Evolutionary conservation across 2,888 invertebrate genomes (phyloP).

Genomic region (Latrodectus hesperus): DNA sequence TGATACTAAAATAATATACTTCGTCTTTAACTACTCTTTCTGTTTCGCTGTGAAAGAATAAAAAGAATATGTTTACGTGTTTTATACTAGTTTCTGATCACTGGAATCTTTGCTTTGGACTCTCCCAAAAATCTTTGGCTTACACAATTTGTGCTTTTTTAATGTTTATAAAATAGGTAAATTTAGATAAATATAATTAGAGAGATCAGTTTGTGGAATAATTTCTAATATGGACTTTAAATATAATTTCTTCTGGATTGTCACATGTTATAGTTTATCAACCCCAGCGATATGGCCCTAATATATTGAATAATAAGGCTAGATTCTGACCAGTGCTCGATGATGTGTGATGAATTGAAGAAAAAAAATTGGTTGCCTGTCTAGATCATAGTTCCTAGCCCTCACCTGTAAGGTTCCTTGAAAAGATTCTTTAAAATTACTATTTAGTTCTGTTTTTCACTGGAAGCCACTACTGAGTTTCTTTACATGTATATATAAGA

Average conservation of each 20-base stretch:
- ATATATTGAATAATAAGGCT: conserved; percentile 30
- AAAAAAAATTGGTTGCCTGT: conserved; percentile 62
- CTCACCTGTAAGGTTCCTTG: conserved; percentile 41
- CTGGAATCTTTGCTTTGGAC: too few relatives aligned
- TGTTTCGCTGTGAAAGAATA: too few relatives aligned
- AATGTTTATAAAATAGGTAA: too few relatives aligned
- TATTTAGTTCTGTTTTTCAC: background rate
- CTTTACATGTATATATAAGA: background rate
- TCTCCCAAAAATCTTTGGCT: too few relatives aligned
- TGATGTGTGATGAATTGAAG: conserved; percentile 61
- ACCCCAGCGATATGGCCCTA: conserved; percentile 26
- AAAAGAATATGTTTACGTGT: too few relatives aligned
- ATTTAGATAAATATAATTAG: too few relatives aligned
- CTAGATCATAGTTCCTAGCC: conserved; percentile 54
- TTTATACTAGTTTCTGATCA: too few relatives aligned
- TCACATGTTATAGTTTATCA: conserved; percentile 41
- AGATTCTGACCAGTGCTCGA: conserved; percentile 53
- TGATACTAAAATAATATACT: too few relatives aligned
- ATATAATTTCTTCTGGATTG: conserved; percentile 48
- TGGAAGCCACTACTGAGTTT: conserved; percentile 24
- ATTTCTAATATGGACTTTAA: conserved; percentile 22
- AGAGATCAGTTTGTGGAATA: background rate
- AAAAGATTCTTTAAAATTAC: background rate
- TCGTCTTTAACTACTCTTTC: too few relatives aligned
- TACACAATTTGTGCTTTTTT: too few relatives aligned